A percentile compares a stretch with the other conserved stretches of the same genome.
phyloP scores from a whole-genome alignment of 2,797 vertebrate genomes.

The Microtus californicus region DNA sequence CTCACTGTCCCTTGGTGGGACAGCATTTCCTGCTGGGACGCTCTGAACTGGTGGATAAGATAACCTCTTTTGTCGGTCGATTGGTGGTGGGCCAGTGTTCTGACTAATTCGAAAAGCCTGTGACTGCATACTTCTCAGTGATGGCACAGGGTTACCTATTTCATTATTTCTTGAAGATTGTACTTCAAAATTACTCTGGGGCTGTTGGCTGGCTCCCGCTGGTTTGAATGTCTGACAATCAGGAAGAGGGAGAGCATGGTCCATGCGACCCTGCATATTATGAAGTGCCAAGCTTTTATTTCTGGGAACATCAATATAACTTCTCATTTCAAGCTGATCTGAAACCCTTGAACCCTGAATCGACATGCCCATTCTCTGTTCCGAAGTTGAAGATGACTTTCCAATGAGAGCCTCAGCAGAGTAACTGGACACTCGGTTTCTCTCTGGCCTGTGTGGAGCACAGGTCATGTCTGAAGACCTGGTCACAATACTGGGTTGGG shows the following conservation, averaged over 20 bases:
- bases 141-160: constrained; percentile 91
- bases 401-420: constrained; percentile 99
- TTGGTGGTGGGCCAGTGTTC: constrained; percentile 87
- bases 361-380: constrained; percentile 94
- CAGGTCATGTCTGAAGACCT: constrained; percentile 94
- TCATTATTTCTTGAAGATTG: constrained; percentile 95
- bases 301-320: constrained; percentile 95
- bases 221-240: constrained; percentile 96
- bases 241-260: constrained; percentile 92
- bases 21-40: constrained; percentile 89
- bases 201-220: constrained; percentile 90
- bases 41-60: constrained; percentile 93
- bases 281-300: constrained; percentile 93
- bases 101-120: constrained; percentile 94
- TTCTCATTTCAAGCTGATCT: constrained; percentile 96
- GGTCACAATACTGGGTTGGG: constrained; percentile 93
- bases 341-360: constrained; percentile 92
- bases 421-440: constrained; percentile 97
- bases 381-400: constrained; percentile 93
- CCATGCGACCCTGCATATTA: constrained; percentile 93
- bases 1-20: constrained; percentile 93
- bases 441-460: constrained; percentile 95
- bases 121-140: constrained; percentile 92
- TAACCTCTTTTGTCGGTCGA: constrained; percentile 93
- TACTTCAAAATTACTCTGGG: constrained; percentile 92